Percentiles rank a stretch among this genome's conserved stretches.
Evolutionary conservation across 2,113 vertebrate species (phyloP).

Genomic region (Origma solitaria): DNA sequence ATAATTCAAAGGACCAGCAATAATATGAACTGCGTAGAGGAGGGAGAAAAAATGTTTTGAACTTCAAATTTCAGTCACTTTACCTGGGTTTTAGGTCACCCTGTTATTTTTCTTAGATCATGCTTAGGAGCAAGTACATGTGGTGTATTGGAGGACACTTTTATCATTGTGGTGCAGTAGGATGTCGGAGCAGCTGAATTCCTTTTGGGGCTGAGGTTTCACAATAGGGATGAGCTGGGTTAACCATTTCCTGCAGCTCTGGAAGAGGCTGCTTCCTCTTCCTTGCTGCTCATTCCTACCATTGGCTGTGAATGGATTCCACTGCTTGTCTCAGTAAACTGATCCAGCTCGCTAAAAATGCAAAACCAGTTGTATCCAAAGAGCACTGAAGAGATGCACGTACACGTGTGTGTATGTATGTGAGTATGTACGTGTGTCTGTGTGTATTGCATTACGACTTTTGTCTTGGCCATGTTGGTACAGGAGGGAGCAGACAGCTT

Average conservation of each 20-base stretch:
- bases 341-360: neutral
- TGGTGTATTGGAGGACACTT: neutral
- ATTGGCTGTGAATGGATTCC: neutral
- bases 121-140: neutral
- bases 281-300: neutral
- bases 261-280: slow-evolving; percentile 27
- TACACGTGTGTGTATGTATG: fast-evolving
- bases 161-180: neutral
- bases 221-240: slow-evolving; percentile 4
- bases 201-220: neutral
- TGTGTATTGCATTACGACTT: neutral
- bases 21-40: neutral
- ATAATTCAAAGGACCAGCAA: neutral
- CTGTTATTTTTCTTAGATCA: neutral
- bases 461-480: fast-evolving
- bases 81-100: neutral
- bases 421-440: neutral
- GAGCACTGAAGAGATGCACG: neutral
- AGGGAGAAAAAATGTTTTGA: neutral
- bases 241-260: slow-evolving; percentile 13
- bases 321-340: neutral
- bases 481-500: neutral
- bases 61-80: neutral
- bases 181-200: neutral
- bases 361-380: neutral